Evolutionary conservation across 2,888 invertebrate species (phyloP), one percentile per base, ranked within the genome.

Genomic region (Agapostemon virescens): DNA sequence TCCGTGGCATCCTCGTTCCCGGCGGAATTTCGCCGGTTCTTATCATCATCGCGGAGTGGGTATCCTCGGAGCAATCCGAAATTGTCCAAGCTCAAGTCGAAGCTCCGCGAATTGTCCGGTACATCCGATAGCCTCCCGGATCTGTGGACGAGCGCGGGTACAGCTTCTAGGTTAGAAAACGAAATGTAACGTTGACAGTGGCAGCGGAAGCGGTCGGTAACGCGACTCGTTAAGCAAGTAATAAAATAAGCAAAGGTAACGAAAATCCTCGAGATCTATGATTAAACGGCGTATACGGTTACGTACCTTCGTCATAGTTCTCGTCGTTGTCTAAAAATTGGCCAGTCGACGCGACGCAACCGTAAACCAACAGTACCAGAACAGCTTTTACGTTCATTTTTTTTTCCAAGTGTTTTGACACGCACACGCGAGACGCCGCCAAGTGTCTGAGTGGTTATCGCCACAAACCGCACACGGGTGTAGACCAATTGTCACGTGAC

Each of bases 1-100:
- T 92, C 90, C 64, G 84, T 90, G 66, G 85, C n/a, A 67, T 17
- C 83, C 4, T 55, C 83, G 55, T 88, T 81, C 6, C 55, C 55
- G 9, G 84, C 72, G 1, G 75, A 69, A 13, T 84, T 79, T 38
- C 88, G 86, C 15, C 84, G 85, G 55, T 36, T 70, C 20, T 73
- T 68, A 0, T 55, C 49, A 7, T 40, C 38, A 2, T 13, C 13
- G 20, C 26, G 55, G 15, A 45, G 45, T 13, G 40, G 58, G n/a
- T 72, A 66, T 6, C 66, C 13, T 2, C 74, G 49, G 3, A 81
- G 49, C 17, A 33, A 17, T 2, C 23, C 13, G 6, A 74, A 11
- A 23, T 20, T 36, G 3, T 71, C 63, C 17, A 63, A 33, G 30
- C 36, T 49, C 15, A 23, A 15, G 20, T 63, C 40, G 1, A 20